These are phyloP conservation scores for Prinia subflava DNA, from an alignment of 2,113 vertebrate species.

Conservation along the genomic window DNA sequence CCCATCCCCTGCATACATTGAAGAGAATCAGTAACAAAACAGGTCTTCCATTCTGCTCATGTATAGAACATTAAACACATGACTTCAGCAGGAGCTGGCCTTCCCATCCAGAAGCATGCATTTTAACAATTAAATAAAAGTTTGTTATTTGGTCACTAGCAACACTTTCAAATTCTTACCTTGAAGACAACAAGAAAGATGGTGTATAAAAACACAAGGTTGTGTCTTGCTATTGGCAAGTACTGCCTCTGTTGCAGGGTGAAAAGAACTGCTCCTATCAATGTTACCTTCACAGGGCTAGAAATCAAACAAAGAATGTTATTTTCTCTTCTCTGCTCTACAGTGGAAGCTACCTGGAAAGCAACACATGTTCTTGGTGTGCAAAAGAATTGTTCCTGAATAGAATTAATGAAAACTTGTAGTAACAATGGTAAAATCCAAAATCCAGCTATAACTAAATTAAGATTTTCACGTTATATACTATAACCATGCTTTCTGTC, in stretches of 20 bases:
- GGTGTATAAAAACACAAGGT: conserved; percentile 90
- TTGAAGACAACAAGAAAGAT: conserved; percentile 85
- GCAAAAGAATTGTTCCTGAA: not conserved
- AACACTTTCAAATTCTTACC: conserved; percentile 73
- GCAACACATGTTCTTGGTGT: not conserved
- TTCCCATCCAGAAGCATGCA: not conserved
- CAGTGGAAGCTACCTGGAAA: not conserved
- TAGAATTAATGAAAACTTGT: not conserved
- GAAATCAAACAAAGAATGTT: conserved; percentile 53
- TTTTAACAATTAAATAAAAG: not conserved
- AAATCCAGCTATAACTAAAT: not conserved
- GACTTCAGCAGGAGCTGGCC: not conserved
- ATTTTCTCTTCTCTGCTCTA: not conserved
- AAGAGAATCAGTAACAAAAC: not conserved
- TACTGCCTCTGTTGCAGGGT: conserved; percentile 83
- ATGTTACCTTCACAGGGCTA: conserved; percentile 90
- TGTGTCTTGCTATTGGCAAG: conserved; percentile 82
- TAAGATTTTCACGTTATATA: not conserved
- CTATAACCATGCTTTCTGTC: not conserved
- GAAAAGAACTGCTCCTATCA: conserved; percentile 91
- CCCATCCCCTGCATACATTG: fast-evolving
- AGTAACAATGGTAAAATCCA: not conserved
- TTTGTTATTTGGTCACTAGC: not conserved
- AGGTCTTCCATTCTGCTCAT: not conserved
- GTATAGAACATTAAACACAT: not conserved